These are phyloP conservation scores for Columba janthina DNA, from an alignment of 2,113 vertebrate genomes.

Conservation along the genomic window DNA sequence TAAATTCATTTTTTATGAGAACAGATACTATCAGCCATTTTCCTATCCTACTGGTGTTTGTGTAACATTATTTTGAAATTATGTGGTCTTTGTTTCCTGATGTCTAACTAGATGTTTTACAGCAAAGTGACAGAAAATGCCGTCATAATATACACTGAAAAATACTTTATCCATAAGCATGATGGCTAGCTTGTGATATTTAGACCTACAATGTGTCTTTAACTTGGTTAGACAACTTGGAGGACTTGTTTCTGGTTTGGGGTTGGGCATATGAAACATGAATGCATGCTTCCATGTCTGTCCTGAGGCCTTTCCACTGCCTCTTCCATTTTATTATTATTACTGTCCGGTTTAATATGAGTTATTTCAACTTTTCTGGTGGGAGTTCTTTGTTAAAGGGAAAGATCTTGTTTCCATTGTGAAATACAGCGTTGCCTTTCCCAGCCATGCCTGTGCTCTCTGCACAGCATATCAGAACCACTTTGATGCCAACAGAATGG, in stretches of 20 bases:
- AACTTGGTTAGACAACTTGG: conserved; percentile 1
- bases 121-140: neutral
- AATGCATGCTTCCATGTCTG: conserved; percentile 12
- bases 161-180: neutral
- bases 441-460: neutral
- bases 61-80: conserved; percentile 1
- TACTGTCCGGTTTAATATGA: neutral
- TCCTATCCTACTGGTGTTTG: neutral
- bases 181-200: neutral
- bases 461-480: neutral
- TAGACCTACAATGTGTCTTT: neutral
- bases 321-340: conserved; percentile 29
- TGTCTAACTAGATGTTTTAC: neutral
- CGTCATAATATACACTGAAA: neutral
- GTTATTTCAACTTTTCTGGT: neutral
- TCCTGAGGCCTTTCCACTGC: conserved; percentile 10
- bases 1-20: neutral
- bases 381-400: conserved; percentile 14
- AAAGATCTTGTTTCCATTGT: neutral
- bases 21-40: neutral
- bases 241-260: neutral
- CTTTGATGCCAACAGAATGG: neutral
- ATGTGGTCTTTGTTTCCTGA: conserved; percentile 7
- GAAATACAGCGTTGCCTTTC: neutral
- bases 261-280: neutral